phyloP scores from a whole-genome alignment of 2,797 vertebrate genomes.

The Xenentodon cancila region DNA sequence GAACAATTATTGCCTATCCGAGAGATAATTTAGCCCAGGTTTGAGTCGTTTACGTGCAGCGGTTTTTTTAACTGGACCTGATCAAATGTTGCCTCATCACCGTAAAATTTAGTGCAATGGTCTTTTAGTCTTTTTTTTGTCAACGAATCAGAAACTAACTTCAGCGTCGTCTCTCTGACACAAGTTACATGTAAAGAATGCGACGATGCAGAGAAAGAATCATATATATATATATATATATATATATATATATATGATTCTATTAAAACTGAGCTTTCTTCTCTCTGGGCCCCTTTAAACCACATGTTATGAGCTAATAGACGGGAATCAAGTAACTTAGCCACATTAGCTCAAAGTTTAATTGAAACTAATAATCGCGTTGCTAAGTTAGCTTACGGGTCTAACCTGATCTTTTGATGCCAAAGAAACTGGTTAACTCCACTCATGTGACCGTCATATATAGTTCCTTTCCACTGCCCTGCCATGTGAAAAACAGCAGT shows the following conservation, averaged over 20 bases:
- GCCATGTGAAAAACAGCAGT: conserved; percentile 59
- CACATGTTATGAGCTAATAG: neutral
- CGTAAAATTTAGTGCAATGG: too few relatives aligned
- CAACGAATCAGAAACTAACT: too few relatives aligned
- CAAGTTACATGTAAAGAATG: too few relatives aligned
- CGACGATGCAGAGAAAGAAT: too few relatives aligned
- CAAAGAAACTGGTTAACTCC: conserved; percentile 45
- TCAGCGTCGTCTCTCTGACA: too few relatives aligned
- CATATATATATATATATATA: too few relatives aligned
- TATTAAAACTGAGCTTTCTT: neutral
- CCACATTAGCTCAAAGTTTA: conserved; percentile 39
- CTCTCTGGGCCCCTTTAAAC: neutral
- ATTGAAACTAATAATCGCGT: conserved; percentile 40
- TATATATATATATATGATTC: neutral
- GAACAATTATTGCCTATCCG: too few relatives aligned
- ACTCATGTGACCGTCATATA: conserved; percentile 44
- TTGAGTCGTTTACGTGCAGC: too few relatives aligned
- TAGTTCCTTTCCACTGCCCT: conserved; percentile 44
- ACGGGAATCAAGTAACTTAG: neutral
- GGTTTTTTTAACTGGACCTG: too few relatives aligned
- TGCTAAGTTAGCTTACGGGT: conserved; percentile 46
- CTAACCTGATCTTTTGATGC: conserved; percentile 62
- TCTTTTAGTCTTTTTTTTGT: too few relatives aligned
- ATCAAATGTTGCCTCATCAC: too few relatives aligned
- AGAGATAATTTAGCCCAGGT: too few relatives aligned